These are phyloP conservation scores for Heliconius cydno DNA, from an alignment of 2,888 invertebrate species.

Conservation along the genomic window DNA sequence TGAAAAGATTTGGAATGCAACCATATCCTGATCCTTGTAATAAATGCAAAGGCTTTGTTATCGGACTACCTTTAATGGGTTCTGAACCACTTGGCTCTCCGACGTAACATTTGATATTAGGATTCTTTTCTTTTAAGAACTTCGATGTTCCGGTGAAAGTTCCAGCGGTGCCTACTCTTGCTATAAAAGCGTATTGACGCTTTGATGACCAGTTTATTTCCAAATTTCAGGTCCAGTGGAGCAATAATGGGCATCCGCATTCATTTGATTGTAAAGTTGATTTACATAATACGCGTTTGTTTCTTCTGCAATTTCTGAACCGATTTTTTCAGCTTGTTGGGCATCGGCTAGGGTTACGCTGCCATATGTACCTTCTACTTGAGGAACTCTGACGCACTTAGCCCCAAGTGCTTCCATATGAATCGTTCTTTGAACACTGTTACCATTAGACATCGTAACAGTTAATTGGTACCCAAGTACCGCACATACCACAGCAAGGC, in stretches of 20 bases:
- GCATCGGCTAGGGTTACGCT: conserved; percentile 74
- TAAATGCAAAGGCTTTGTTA: conserved; percentile 75
- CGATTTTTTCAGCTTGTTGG: conserved; percentile 67
- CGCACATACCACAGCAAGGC: conserved; percentile 76
- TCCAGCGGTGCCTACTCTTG: conserved; percentile 74
- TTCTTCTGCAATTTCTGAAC: conserved; percentile 61
- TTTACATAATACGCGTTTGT: conserved; percentile 72
- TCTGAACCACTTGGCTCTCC: conserved; percentile 75
- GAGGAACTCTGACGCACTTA: conserved; percentile 71
- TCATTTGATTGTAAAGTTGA: conserved; percentile 70
- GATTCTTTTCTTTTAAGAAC: conserved; percentile 73
- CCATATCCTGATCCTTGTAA: conserved; percentile 78
- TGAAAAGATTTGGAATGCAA: conserved; percentile 70
- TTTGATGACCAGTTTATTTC: conserved; percentile 63
- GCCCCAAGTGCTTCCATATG: conserved; percentile 79
- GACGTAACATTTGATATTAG: conserved; percentile 64
- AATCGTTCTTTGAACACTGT: conserved; percentile 73
- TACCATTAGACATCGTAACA: conserved; percentile 75
- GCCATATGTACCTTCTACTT: conserved; percentile 76
- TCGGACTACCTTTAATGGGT: conserved; percentile 68
- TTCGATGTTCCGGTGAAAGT: conserved; percentile 71
- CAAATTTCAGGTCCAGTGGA: conserved; percentile 78
- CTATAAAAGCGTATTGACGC: conserved; percentile 50
- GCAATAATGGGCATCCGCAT: conserved; percentile 68
- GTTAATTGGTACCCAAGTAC: conserved; percentile 73